Evolutionary conservation across 1,140 invertebrate species (phyloP).

Genomic region (Eumeta japonica): DNA sequence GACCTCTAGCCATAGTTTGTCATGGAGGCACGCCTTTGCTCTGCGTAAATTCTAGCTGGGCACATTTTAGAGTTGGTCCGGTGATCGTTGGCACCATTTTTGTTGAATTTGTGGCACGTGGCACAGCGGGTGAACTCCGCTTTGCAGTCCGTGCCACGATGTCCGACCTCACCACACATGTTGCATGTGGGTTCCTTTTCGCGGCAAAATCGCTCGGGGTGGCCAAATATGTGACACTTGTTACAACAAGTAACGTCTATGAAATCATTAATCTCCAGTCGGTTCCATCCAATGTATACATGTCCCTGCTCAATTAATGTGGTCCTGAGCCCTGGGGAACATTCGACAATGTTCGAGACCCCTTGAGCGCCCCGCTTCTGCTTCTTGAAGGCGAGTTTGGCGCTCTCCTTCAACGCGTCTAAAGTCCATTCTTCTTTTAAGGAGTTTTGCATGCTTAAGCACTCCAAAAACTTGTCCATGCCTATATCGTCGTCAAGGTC

Average conservation of each 20-base stretch:
- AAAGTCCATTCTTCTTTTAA: no score
- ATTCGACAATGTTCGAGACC: no score
- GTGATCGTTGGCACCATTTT: not conserved
- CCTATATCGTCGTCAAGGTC: no score
- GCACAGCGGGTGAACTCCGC: not conserved
- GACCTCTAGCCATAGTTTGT: not conserved
- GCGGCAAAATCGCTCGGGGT: not conserved
- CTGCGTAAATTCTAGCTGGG: not conserved
- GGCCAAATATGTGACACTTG: not conserved
- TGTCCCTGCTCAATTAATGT: not conserved
- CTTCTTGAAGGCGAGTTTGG: no score
- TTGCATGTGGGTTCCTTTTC: not conserved
- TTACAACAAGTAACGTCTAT: not conserved
- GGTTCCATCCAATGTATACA: not conserved
- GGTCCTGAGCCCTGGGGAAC: not conserved
- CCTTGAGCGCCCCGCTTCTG: no score
- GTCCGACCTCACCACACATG: not conserved
- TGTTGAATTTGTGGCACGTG: not conserved
- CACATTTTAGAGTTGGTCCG: not conserved
- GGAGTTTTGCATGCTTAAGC: no score
- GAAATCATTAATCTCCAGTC: not conserved
- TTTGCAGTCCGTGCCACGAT: not conserved
- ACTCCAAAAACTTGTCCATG: no score
- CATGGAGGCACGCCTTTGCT: not conserved
- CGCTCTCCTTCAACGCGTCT: no score